phyloP scores from a whole-genome alignment of 2,888 invertebrate species.

The Drosophila mulleri region DNA sequence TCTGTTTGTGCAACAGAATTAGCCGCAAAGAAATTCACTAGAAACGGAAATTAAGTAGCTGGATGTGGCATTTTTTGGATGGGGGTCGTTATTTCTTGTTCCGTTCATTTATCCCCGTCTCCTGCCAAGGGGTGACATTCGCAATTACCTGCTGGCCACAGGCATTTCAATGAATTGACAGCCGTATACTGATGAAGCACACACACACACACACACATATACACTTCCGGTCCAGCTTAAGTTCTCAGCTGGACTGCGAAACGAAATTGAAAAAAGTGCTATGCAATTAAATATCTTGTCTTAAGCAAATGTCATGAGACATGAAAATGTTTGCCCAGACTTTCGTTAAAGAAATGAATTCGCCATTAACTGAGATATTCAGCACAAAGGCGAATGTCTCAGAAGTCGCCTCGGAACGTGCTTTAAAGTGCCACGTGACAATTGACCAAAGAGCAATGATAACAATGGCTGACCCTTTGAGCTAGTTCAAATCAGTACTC shows the following conservation, averaged over 20 bases:
- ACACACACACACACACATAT: neutral
- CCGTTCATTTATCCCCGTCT: constrained; percentile 12
- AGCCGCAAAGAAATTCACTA: constrained; percentile 80
- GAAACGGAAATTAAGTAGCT: constrained; percentile 81
- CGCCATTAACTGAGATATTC: neutral
- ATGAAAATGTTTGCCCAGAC: neutral
- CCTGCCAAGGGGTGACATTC: constrained; percentile 21
- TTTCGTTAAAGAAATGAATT: constrained; percentile 2
- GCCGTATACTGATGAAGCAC: neutral
- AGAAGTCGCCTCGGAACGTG: constrained; percentile 4
- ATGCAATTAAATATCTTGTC: neutral
- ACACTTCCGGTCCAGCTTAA: neutral
- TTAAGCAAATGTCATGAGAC: constrained; percentile 7
- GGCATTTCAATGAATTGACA: constrained; percentile 28
- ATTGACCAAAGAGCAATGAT: constrained; percentile 28
- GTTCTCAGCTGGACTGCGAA: constrained; percentile 1
- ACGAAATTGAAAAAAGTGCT: neutral
- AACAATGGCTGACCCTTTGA: constrained; percentile 17
- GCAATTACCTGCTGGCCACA: constrained; percentile 30
- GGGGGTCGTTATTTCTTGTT: constrained; percentile 21
- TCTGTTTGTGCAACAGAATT: constrained; percentile 65
- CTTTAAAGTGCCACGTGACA: constrained; percentile 18
- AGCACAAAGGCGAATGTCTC: constrained; percentile 13
- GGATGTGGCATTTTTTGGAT: constrained; percentile 58
- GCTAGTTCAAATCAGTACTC: constrained; percentile 19